phyloP scores from a whole-genome alignment of 1,140 invertebrate species.

The Drosophila tsacasi region DNA sequence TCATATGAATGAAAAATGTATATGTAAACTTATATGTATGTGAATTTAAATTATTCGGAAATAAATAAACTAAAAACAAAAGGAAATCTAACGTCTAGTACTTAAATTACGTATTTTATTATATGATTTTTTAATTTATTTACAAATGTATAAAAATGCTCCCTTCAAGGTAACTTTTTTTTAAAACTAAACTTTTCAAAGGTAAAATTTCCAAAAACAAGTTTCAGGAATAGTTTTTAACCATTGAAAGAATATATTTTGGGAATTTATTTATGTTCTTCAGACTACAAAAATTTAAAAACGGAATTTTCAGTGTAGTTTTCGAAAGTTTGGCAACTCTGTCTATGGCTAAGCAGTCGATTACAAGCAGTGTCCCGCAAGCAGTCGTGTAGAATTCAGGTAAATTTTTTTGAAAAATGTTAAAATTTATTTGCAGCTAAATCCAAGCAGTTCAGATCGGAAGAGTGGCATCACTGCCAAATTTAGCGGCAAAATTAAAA shows the following conservation, averaged over 20 bases:
- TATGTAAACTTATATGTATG: conserved; percentile 59
- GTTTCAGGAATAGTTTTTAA: background rate
- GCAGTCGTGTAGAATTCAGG: background rate
- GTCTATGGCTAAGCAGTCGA: background rate
- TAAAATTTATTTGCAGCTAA: too few relatives aligned
- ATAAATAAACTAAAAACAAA: conserved; percentile 44
- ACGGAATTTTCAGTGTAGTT: background rate
- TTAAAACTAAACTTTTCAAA: background rate
- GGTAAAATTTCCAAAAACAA: background rate
- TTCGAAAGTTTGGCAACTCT: background rate
- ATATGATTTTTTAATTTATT: background rate
- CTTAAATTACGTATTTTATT: background rate
- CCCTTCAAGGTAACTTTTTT: too few relatives aligned
- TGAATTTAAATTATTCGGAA: conserved; percentile 60
- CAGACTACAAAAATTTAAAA: background rate
- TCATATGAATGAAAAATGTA: conserved; percentile 42
- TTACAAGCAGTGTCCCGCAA: background rate
- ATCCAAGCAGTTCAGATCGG: too few relatives aligned
- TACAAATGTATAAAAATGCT: too few relatives aligned
- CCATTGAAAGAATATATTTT: background rate
- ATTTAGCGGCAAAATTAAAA: too few relatives aligned
- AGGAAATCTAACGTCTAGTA: background rate
- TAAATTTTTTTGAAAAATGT: background rate
- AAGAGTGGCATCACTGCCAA: too few relatives aligned
- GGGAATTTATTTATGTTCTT: background rate